phyloP scores from a whole-genome alignment of 2,113 vertebrate species.

The Chamaetylas fuelleborni region DNA sequence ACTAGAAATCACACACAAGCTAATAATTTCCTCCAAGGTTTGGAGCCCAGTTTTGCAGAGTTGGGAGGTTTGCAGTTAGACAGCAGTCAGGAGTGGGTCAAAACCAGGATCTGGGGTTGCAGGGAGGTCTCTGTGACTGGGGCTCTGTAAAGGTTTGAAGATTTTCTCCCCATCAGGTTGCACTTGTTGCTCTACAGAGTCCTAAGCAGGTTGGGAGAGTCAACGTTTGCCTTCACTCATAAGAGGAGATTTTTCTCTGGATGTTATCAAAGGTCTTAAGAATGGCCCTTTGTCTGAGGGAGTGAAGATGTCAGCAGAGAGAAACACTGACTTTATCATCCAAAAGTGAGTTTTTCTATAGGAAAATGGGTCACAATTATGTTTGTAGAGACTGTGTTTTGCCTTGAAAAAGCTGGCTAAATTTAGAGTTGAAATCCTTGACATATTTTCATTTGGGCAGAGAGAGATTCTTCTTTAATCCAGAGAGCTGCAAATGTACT shows the following conservation, averaged over 20 bases:
- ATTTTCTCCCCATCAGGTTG: not conserved
- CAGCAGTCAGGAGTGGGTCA: not conserved
- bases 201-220: not conserved
- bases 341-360: not conserved
- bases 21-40: not conserved
- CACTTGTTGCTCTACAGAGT: not conserved
- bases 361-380: not conserved
- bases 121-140: not conserved
- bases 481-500: not conserved
- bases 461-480: not conserved
- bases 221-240: not conserved
- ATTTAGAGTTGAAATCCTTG: not conserved
- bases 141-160: not conserved
- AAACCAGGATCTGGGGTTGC: not conserved
- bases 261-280: not conserved
- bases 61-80: not conserved
- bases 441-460: not conserved
- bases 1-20: not conserved
- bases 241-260: not conserved
- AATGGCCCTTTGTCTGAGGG: not conserved
- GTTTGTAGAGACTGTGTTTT: not conserved
- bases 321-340: not conserved
- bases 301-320: not conserved
- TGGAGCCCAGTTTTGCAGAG: not conserved
- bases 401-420: not conserved